Base-by-base conservation (phyloP, 2,113 vertebrate species). In the Ciconia boyciana region DNA sequence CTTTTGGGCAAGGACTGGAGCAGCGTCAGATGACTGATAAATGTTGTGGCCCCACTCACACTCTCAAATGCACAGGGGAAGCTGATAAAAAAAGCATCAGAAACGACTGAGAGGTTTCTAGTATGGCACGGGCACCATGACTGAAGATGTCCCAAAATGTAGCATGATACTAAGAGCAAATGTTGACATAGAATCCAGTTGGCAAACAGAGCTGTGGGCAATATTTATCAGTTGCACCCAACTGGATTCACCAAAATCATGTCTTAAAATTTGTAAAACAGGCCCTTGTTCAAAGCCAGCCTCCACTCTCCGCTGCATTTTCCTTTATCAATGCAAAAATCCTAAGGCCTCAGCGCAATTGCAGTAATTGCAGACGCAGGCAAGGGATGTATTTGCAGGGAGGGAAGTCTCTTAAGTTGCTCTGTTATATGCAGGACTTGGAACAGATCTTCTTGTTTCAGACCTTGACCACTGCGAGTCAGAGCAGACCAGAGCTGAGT, bases 121-220 rank as follows among this genome's bases (percentile, higher is more conserved):
- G 41, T 13, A 20, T 13, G 34, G 60, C 87, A 52, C 10, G 9
- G 36, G 34, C 39, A 64, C 25, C 71, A 12, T 0, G 0, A 68
- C 26, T 1, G 2, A 36, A 72, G 31, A 13, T 3, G 22, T 19
- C 68, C 72, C 55, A 68, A 58, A 57, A 43, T 0, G 4, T 9
- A 57, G 39, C 28, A 20, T 0, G 4, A 1, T 3, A 11, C 49
- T 4, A 17, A 26, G 54, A 54, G 28, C 17, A 62, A 52, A 7
- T 0, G 9, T 24, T 31, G 39, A 8, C 16, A 11, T 1, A 2
- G 18, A 76, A 55, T 9, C 16, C 57, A 29, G 22, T 0, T 14
- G 26, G 43, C 70, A 90, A 25, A 31, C 11, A 48, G 46, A 54
- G 49, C 46, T 6, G 1, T 1, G 51, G n/a, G 7, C 1, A 10